Conservation (phyloP, 2,888 invertebrate genomes). For the Metalampra italica region DNA sequence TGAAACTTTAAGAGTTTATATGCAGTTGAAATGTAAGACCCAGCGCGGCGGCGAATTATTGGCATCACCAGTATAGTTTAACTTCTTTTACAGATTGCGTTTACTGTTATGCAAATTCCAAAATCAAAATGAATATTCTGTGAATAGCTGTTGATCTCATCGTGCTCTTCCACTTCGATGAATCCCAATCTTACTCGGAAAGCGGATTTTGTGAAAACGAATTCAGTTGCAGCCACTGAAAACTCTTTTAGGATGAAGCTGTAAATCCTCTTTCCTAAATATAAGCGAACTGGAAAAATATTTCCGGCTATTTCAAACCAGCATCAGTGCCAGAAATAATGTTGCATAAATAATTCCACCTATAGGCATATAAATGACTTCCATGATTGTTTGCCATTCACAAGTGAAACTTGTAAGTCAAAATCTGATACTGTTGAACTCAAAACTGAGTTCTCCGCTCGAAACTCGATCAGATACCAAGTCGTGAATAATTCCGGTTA, state of each 20-base stretch:
- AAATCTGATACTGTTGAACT: background rate
- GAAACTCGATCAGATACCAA: conserved; percentile 39
- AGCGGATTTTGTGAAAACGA: conserved; percentile 15
- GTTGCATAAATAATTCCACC: too few species aligned
- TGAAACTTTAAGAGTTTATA: too few species aligned
- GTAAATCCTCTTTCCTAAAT: conserved; percentile 9
- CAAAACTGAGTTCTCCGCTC: conserved; percentile 15
- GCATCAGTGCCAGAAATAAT: background rate
- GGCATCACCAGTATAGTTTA: too few species aligned
- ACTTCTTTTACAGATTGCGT: background rate
- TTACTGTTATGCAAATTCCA: background rate
- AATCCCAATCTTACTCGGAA: conserved; percentile 18
- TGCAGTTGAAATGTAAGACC: too few species aligned
- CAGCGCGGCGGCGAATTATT: too few species aligned
- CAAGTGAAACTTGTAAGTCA: background rate
- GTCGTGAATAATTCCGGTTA: conserved; percentile 49
- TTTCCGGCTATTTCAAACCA: background rate
- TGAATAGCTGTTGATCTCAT: conserved; percentile 15
- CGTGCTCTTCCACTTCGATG: conserved; percentile 21
- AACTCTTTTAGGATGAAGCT: conserved; percentile 1
- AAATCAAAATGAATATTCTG: background rate
- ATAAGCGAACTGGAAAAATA: conserved; percentile 8
- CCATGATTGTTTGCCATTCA: too few species aligned
- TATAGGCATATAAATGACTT: too few species aligned
- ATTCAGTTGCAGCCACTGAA: conserved; percentile 7